Evolutionary conservation across 2,888 invertebrate genomes (phyloP).

Genomic region (Sphaerophoria rueppellii): DNA sequence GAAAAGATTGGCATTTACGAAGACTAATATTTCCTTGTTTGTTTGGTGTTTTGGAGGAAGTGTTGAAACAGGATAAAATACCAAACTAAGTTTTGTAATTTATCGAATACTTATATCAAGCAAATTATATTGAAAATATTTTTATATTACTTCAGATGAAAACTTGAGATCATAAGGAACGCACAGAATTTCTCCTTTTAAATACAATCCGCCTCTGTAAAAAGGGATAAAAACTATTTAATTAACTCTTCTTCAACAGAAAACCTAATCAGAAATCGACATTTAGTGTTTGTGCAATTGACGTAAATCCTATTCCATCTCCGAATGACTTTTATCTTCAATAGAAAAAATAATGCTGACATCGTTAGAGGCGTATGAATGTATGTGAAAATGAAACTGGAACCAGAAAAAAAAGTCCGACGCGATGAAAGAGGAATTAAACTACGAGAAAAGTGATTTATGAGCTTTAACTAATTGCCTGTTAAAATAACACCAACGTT

Average conservation of each 20-base stretch:
- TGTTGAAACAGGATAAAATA: too few relatives aligned
- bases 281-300: background rate
- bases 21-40: too few relatives aligned
- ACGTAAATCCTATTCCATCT: background rate
- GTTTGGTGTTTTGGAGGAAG: too few relatives aligned
- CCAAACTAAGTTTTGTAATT: too few relatives aligned
- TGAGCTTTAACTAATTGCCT: conserved; percentile 59
- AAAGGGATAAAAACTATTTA: background rate
- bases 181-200: too few relatives aligned
- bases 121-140: too few relatives aligned
- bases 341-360: background rate
- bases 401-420: too few relatives aligned
- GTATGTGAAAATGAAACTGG: background rate
- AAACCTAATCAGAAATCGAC: conserved; percentile 2
- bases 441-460: conserved; percentile 46
- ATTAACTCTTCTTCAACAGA: background rate
- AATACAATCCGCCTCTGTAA: too few relatives aligned
- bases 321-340: background rate
- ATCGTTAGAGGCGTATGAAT: background rate
- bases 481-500: conserved; percentile 48
- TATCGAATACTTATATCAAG: too few relatives aligned
- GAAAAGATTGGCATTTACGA: too few relatives aligned
- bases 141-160: too few relatives aligned
- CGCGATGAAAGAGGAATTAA: background rate
- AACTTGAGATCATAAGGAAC: too few relatives aligned